phyloP scores from a whole-genome alignment of 2,888 invertebrate species.

The Pollenia labialis region DNA sequence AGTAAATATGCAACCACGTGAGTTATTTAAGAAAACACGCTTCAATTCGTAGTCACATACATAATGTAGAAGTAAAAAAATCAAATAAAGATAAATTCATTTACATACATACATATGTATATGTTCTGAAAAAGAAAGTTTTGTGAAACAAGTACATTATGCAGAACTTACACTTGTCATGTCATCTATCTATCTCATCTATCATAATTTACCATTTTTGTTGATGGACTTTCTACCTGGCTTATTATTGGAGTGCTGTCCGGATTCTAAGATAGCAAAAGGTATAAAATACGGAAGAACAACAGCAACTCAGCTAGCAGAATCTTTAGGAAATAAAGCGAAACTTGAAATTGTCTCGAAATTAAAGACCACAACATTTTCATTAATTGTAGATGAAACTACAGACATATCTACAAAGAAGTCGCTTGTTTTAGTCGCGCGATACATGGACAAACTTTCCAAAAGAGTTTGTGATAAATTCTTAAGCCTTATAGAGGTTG shows the following conservation, averaged over 20 bases:
- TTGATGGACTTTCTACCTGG: slow-evolving; percentile 15
- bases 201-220: slow-evolving; percentile 41
- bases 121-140: not conserved
- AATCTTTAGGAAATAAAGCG: not conserved
- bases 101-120: too few species aligned
- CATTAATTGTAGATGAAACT: too few species aligned
- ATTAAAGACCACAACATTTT: too few species aligned
- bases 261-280: slow-evolving; percentile 32
- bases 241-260: slow-evolving; percentile 34
- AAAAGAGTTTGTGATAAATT: too few species aligned
- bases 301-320: slow-evolving; percentile 17
- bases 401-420: too few species aligned
- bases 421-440: too few species aligned
- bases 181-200: slow-evolving; percentile 42
- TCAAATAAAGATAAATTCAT: not conserved
- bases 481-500: too few species aligned
- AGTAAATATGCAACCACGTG: slow-evolving; percentile 19
- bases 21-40: slow-evolving; percentile 38
- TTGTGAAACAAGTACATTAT: slow-evolving; percentile 13
- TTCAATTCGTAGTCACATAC: not conserved
- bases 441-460: too few species aligned
- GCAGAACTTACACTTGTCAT: slow-evolving; percentile 33
- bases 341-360: too few species aligned
- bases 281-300: slow-evolving; percentile 32
- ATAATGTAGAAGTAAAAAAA: slow-evolving; percentile 15